Conservation (phyloP, 1,140 invertebrate species). For the Aphis craccivora region DNA sequence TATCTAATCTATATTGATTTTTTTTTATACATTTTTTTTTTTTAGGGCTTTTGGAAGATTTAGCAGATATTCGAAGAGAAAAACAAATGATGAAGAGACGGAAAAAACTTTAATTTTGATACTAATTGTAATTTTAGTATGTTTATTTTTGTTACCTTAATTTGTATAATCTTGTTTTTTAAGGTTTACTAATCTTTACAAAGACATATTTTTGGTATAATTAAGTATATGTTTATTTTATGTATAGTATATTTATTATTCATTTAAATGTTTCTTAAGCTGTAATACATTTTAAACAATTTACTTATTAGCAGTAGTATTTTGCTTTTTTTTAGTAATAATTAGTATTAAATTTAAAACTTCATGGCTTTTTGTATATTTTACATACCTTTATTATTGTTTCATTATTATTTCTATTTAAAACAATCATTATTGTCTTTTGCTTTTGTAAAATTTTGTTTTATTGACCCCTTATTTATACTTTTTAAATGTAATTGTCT, state of each 20-base stretch:
- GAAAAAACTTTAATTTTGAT: conserved; percentile 64
- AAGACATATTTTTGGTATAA: not conserved
- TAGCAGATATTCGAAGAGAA: conserved; percentile 81
- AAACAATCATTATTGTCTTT: not conserved
- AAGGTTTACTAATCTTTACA: not conserved
- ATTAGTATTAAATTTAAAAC: not conserved
- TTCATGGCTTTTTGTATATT: not conserved
- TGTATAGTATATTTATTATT: not conserved
- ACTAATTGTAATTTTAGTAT: not conserved
- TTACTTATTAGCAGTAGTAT: not conserved
- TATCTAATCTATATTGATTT: not conserved
- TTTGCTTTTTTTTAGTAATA: not conserved
- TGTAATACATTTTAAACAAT: not conserved
- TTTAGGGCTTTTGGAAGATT: conserved; percentile 79
- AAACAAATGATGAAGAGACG: conserved; percentile 72
- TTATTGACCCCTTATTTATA: not conserved
- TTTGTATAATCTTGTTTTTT: not conserved
- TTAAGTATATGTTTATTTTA: not conserved
- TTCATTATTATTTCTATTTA: not conserved
- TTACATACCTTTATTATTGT: not conserved
- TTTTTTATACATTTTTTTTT: conserved; percentile 22
- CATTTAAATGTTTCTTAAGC: not conserved
- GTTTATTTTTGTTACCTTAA: not conserved
- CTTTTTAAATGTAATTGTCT: not conserved
- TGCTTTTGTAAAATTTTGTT: not conserved